Evolutionary conservation across 2,888 invertebrate species (phyloP), one percentile per base, ranked within the genome.

Genomic region (Pyrrhia umbra): DNA sequence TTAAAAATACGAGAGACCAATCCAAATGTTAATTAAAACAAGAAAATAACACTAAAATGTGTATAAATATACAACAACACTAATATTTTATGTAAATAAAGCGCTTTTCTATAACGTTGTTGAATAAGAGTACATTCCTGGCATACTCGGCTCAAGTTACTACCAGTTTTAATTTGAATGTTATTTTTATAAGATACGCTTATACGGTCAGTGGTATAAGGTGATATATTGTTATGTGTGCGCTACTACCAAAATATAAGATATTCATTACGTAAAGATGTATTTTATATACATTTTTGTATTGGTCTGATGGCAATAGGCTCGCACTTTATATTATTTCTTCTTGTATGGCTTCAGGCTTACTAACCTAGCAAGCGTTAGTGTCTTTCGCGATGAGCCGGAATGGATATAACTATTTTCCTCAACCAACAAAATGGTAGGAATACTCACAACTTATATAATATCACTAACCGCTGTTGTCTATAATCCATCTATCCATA

Each of bases 81-180:
- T 60, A 60, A 74, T 74, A 64, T 72, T 60, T 72, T 80, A 79
- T 80, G 72, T 75, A 70, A 79, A 79, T 77, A 51, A 54, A 54
- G 30, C 50, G 64, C 16, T 50, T 60, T 75, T 52, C 39, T 63
- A 52, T 57, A 57, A 51, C 21, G 42, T 57, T 18, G 27, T 46
- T 49, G 60, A 83, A 80, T 54, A 64, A 69, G 74, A 75, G 74
- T 75, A 77, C 45, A 80, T 83, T 81, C 77, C 61, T 65, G 43
- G 52, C 68, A 74, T 79, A 59, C 60, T 13, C 27, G 70, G 69
- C 68, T 82, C 74, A 59, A 5, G 23, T 82, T 76, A 72, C 82
- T 43, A 67, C 76, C 50, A 64, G 72, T 80, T 82, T 75, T 59
- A 50, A 59, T 64, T 60, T 42, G 27, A 62, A 72, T 68, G 18